Evolutionary conservation across 2,797 vertebrate species (phyloP), one percentile per base, ranked within the genome.

Genomic region (Phalloptychus januarius): DNA sequence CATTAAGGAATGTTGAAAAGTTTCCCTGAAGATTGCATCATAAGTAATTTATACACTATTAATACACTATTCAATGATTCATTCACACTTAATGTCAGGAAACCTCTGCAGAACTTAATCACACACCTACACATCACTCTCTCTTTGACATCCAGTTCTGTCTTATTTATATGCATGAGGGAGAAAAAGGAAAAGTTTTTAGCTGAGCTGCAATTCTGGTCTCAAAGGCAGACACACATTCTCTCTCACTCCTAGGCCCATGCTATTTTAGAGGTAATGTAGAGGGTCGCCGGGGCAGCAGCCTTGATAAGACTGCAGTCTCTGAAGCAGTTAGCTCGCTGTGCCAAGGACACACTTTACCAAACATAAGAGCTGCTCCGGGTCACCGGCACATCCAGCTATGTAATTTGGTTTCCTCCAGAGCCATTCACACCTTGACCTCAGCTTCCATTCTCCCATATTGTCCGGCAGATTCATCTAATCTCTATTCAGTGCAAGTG

Each of bases 281-380:
- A 44, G 82, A 46, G 74, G 74, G 81, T 79, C 69, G 79, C 69
- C 44, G 50, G 80, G 85, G 85, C 85, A 83, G 75, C 80, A 80
- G 74, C 86, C 83, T 92, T 89, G 90, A 93, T 91, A 88, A 91
- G 83, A 87, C 73, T 89, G 77, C 86, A 78, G 87, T 82, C 79
- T 71, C 71, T 90, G 84, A 90, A 83, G 87, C 82, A 86, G 76
- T 67, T 23, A 7, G 4, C 83, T 88, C 48, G 77, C 76, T 79
- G 73, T 67, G 86, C 81, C 92, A 94, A 93, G 89, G 88, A 87
- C 86, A 82, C 81, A 75, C 80, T 91, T 89, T 82, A 85, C 75
- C 78, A 89, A 88, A 86, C 75, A 52, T 86, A 92, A 92, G 75
- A 75, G 75, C 61, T 79, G 72, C 75, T 88, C 85, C 83, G 67